Evolutionary conservation across 2,113 vertebrate species (phyloP).

Genomic region (Micronycteris hirsuta): DNA sequence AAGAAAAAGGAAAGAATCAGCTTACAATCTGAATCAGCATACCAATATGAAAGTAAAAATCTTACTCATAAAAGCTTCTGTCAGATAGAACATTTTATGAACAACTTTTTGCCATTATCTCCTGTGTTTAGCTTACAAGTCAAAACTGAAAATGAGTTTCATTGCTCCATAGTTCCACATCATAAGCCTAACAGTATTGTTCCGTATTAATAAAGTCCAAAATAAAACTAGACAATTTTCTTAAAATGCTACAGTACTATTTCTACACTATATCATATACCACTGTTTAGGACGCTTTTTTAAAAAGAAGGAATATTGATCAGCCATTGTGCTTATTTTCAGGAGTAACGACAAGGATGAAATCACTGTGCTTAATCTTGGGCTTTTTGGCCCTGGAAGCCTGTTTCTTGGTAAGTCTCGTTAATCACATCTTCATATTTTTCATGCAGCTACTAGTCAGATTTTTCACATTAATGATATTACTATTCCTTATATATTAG

Average conservation of each 20-base stretch:
- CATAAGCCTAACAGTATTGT: neutral
- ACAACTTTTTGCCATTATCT: neutral
- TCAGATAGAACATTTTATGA: neutral
- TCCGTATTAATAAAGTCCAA: neutral
- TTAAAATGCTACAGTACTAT: neutral
- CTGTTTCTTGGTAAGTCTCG: conserved; percentile 34
- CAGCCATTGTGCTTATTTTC: neutral
- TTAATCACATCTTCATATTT: neutral
- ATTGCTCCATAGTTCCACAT: neutral
- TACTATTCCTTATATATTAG: neutral
- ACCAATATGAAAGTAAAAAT: neutral
- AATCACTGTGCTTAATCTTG: neutral
- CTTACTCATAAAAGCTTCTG: neutral
- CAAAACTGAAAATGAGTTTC: neutral
- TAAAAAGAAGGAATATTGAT: neutral
- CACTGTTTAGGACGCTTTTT: neutral
- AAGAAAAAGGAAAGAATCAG: neutral
- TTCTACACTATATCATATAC: neutral
- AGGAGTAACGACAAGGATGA: conserved; percentile 11
- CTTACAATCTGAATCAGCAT: neutral
- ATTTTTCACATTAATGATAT: neutral
- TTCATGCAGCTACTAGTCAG: neutral
- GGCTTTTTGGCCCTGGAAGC: conserved; percentile 15
- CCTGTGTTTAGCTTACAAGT: neutral
- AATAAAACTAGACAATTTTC: neutral